phyloP scores from a whole-genome alignment of 2,113 vertebrate species.

The Amphilophus citrinellus region DNA sequence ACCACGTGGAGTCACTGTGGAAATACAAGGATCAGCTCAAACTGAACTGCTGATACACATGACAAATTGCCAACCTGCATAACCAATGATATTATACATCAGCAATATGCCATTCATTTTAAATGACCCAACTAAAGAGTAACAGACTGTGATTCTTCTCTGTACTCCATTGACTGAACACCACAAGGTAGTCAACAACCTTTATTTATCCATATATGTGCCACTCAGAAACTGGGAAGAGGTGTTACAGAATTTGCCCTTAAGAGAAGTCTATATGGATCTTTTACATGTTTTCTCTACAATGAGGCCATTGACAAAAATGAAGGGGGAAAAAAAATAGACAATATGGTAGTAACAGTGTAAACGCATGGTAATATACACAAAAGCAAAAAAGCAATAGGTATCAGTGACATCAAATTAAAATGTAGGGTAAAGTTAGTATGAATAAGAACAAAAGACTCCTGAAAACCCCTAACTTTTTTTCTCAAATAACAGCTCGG shows the following conservation, averaged over 20 bases:
- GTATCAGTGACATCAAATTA: conserved; percentile 78
- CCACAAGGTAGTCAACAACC: conserved; percentile 80
- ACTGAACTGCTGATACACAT: not conserved
- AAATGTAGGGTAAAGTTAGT: conserved; percentile 80
- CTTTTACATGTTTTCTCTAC: conserved; percentile 77
- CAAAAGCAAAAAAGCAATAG: conserved; percentile 73
- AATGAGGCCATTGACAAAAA: conserved; percentile 79
- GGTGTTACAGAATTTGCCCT: conserved; percentile 79
- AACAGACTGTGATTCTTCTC: not conserved
- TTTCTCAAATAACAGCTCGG: conserved; percentile 79
- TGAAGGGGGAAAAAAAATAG: conserved; percentile 66
- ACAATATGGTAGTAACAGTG: conserved; percentile 81
- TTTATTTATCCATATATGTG: conserved; percentile 86
- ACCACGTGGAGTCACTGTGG: conserved; percentile 45
- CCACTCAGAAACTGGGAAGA: conserved; percentile 80
- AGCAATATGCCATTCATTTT: not conserved
- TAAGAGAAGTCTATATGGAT: conserved; percentile 80
- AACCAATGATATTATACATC: not conserved
- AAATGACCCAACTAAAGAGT: not conserved
- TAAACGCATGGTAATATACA: conserved; percentile 83
- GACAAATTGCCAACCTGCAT: not conserved
- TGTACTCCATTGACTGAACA: conserved; percentile 36
- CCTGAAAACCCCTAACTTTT: conserved; percentile 71
- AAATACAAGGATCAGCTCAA: not conserved
- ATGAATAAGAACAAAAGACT: conserved; percentile 79